Percentiles rank a stretch among this genome's conserved stretches.
phyloP scores from a whole-genome alignment of 2,797 vertebrate genomes.

The Scleropages formosus region DNA sequence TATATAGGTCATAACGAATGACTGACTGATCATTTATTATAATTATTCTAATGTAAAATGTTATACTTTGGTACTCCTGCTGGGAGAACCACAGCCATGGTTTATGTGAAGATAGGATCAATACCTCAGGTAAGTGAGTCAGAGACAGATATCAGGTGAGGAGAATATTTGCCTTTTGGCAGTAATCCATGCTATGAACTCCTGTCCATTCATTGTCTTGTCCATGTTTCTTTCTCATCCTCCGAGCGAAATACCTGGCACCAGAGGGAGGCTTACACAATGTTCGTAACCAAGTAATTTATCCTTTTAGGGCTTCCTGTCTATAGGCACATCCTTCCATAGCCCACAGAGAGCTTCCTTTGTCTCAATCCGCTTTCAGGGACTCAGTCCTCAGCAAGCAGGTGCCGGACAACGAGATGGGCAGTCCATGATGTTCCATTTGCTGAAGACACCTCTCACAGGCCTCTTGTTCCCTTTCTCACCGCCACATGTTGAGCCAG shows the following conservation, averaged over 20 bases:
- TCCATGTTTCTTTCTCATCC: not conserved
- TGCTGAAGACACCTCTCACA: no score
- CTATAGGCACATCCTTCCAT: not conserved
- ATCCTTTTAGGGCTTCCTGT: not conserved
- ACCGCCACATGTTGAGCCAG: not conserved
- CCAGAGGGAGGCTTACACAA: not conserved
- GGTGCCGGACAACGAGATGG: slow-evolving; percentile 5
- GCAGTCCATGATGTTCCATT: no score
- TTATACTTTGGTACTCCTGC: not conserved
- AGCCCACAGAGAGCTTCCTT: not conserved
- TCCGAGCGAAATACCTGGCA: not conserved
- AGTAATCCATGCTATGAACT: no score
- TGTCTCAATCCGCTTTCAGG: not conserved
- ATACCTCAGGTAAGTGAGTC: no score
- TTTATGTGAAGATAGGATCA: not conserved
- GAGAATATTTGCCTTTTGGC: no score
- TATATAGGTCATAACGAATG: slow-evolving; percentile 7
- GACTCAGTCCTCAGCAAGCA: not conserved
- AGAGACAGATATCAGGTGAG: no score
- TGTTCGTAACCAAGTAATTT: slow-evolving; percentile 2
- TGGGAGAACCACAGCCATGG: not conserved
- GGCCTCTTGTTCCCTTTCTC: no score
- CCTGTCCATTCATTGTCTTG: not conserved
- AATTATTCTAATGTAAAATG: not conserved
- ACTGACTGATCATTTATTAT: slow-evolving; percentile 5